Percentiles rank a stretch among this genome's conserved stretches.
Evolutionary conservation across 2,888 invertebrate species (phyloP).

Genomic region (Thereva unica): DNA sequence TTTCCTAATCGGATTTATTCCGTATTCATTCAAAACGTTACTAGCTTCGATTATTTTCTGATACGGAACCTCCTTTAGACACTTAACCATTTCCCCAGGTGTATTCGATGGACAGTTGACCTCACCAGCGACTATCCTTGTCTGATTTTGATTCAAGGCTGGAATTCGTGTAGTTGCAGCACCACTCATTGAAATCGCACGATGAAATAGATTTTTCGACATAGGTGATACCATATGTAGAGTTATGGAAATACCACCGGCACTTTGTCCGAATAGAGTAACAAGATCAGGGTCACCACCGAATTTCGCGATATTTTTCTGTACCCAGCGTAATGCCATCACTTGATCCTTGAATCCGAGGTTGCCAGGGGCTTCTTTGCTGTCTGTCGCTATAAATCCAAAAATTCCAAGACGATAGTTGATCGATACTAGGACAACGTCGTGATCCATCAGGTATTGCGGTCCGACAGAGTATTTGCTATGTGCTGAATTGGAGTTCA

Average conservation of each 20-base stretch:
- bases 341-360: constrained; percentile 74
- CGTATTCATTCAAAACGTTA: constrained; percentile 20
- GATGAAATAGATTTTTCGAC: constrained; percentile 71
- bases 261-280: constrained; percentile 67
- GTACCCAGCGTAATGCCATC: constrained; percentile 67
- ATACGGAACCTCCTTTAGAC: constrained; percentile 61
- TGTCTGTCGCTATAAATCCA: constrained; percentile 70
- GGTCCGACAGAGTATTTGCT: constrained; percentile 62
- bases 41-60: constrained; percentile 20
- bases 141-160: constrained; percentile 64
- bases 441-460: constrained; percentile 67
- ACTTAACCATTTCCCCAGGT: constrained; percentile 62
- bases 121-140: constrained; percentile 3
- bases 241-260: constrained; percentile 61
- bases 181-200: constrained; percentile 71
- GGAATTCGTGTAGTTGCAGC: constrained; percentile 64
- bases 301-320: constrained; percentile 67
- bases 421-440: constrained; percentile 67
- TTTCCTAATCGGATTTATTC: constrained; percentile 22
- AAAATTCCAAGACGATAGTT: constrained; percentile 64
- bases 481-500: constrained; percentile 64
- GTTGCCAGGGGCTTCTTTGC: constrained; percentile 69
- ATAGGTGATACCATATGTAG: constrained; percentile 68
- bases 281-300: constrained; percentile 70
- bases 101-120: constrained; percentile 65